Evolutionary conservation across 53 echinoderm and acorn worm species (phyloP), one percentile per base, ranked within the genome.

Genomic region (Hippasteria phrygiana): DNA sequence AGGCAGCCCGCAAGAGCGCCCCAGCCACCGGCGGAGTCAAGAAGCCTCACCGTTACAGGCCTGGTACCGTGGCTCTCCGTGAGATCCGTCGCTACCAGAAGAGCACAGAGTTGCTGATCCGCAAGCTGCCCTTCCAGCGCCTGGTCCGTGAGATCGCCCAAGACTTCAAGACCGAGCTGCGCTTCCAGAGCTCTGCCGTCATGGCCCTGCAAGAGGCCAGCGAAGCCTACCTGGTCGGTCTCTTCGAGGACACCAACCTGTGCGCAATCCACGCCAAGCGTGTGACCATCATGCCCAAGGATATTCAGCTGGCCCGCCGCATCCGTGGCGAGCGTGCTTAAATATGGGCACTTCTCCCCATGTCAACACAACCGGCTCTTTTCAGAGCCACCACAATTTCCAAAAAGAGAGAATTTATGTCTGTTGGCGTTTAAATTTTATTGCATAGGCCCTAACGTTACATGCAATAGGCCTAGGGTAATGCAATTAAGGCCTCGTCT

Each of bases 21-120:
- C 96, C 96, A 88, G 91, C 96, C 65, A 96, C 96, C 41, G 96
- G 96, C 62, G 96, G 96, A 75, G 96, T 96, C 71, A 96, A 96
- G 94, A 96, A 96, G 88, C 96, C 96, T 13, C 96, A 96, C 90
- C 96, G 96, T 83, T 96, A 96, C 93, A 94, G 96, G 93, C 96
- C 94, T 17, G 96, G 96, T 36, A 93, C 93, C 70, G 93, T 93
- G 63, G 93, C 93, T 90, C 93, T 93, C 84, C 89, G 93, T 83
- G 93, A 93, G 84, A 93, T 93, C 87, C 93, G 93, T 78, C 93
- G 93, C 69, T 93, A 93, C 90, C 93, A 93, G 93, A 93, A 93
- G 80, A 93, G 93, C 88, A 93, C 93, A 32, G 93, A 93, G 90
- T 88, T 93, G 46, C 90, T 93, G 78, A 93, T 93, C 93, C 90